Percentiles rank a stretch among this genome's conserved stretches.
Evolutionary conservation across 1,140 invertebrate genomes (phyloP).

Genomic region (Ostrea edulis): DNA sequence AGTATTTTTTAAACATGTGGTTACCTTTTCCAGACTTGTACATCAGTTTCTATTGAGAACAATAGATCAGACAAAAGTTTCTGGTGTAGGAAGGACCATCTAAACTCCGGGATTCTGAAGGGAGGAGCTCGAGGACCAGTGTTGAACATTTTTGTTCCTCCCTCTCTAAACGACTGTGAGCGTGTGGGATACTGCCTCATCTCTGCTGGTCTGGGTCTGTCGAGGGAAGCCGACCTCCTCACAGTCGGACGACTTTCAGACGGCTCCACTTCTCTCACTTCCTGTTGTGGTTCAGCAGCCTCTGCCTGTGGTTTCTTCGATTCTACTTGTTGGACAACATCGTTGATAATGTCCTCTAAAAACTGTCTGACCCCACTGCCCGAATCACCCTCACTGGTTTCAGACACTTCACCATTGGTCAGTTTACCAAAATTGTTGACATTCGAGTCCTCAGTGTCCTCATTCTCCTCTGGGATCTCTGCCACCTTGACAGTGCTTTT

Average conservation of each 20-base stretch:
- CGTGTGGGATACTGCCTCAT: constrained; percentile 43
- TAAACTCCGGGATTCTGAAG: constrained; percentile 99
- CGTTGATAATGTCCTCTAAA: constrained; percentile 56
- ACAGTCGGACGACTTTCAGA: neutral
- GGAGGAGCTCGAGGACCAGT: constrained; percentile 96
- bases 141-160: constrained; percentile 84
- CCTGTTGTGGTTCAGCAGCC: constrained; percentile 23
- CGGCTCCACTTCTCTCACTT: constrained; percentile 5
- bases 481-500: constrained; percentile 73
- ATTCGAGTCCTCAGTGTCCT: constrained; percentile 65
- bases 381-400: constrained; percentile 37
- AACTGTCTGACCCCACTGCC: constrained; percentile 35
- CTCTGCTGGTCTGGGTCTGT: constrained; percentile 23
- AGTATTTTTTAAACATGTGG: neutral
- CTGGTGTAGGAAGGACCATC: constrained; percentile 99
- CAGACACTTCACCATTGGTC: constrained; percentile 40
- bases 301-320: constrained; percentile 70
- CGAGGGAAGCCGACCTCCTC: neutral
- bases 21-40: constrained; percentile 91
- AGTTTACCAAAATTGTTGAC: constrained; percentile 58
- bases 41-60: constrained; percentile 97
- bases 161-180: constrained; percentile 45
- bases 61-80: constrained; percentile 96
- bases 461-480: constrained; percentile 66
- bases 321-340: constrained; percentile 80